Base-by-base conservation (phyloP, 2,888 invertebrate genomes). In the Dryococelus australis region DNA sequence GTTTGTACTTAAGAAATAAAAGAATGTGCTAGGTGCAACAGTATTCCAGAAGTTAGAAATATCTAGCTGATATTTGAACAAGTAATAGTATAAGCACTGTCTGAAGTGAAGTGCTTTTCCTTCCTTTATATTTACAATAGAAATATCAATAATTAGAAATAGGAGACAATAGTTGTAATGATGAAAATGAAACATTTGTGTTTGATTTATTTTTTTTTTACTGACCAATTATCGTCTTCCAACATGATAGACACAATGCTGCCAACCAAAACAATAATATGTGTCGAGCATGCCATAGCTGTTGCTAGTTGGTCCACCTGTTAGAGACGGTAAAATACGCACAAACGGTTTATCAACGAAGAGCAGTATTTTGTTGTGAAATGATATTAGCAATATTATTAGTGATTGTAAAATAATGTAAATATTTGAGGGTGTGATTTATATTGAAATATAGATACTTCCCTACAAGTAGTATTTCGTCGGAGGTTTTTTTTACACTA, bases 151-250 rank as follows among this genome's bases (percentile, higher is more conserved):
- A 65, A n/a, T 24, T 65, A 65, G 65, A 65, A 65, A 65, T 65
- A 65, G 65, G 65, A 65, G 16, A n/a, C n/a, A 65, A n/a, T 24
- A n/a, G 16, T 65, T 65, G n/a, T 8, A 65, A 8, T 47, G 10
- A 6, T 47, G 16, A 47, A 47, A 13, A 16, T 47, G n/a, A 65
- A 65, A n/a, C 10, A 65, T 65, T 65, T 65, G n/a, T 65, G 65
- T 65, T 65, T 65, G 6, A 65, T 10, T 65, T 12, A 65, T 65
- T 9, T 65, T 35, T 65, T 65, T 65, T n/a, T 65, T 65, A n/a
- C 65, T n/a, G 65, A 65, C 65, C 65, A 65, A 65, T 65, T 65
- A 65, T 65, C 65, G 65, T 65, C 65, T 65, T 65, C 65, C 65
- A 65, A 65, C 65, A n/a, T n/a, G 65, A 65, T 65, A 65, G 65